Evolutionary conservation across 2,113 vertebrate species (phyloP).

Genomic region (Scomber japonicus): DNA sequence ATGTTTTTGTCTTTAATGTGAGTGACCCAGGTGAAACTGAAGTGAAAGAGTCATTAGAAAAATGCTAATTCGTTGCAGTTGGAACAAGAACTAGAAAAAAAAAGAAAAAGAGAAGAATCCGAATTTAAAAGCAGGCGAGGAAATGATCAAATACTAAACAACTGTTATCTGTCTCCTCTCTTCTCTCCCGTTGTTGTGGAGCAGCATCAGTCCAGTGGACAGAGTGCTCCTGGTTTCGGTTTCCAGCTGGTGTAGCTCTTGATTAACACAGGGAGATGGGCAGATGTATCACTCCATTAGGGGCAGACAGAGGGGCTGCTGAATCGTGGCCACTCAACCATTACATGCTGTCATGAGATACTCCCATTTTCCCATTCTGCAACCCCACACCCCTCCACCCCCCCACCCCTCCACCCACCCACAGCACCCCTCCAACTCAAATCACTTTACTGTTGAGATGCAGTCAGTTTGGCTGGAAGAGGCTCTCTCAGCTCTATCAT

Average conservation of each 20-base stretch:
- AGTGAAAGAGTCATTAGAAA: not conserved
- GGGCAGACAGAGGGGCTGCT: conserved; percentile 19
- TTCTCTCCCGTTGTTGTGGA: not conserved
- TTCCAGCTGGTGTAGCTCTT: conserved; percentile 29
- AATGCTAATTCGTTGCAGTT: not conserved
- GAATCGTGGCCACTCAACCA: conserved; percentile 31
- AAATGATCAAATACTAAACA: conserved; percentile 1
- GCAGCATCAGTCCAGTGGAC: not conserved
- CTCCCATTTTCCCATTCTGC: conserved; percentile 23
- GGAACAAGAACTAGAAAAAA: too few species aligned
- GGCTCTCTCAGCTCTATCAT: too few species aligned
- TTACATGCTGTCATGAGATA: conserved; percentile 39
- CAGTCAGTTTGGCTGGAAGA: conserved; percentile 12
- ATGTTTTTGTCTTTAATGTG: not conserved
- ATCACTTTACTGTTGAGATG: conserved; percentile 3
- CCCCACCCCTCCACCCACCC: too few species aligned
- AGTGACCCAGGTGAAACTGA: not conserved
- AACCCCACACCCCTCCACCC: not conserved
- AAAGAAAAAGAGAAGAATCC: too few species aligned
- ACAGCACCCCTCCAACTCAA: not conserved
- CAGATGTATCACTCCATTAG: conserved; percentile 40
- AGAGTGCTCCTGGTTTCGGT: not conserved
- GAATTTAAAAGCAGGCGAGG: not conserved
- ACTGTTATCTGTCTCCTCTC: not conserved
- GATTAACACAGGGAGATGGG: conserved; percentile 12